A percentile compares a stretch with the other conserved stretches of the same genome.
phyloP scores from a whole-genome alignment of 2,888 invertebrate genomes.

The Blastobasis adustella region DNA sequence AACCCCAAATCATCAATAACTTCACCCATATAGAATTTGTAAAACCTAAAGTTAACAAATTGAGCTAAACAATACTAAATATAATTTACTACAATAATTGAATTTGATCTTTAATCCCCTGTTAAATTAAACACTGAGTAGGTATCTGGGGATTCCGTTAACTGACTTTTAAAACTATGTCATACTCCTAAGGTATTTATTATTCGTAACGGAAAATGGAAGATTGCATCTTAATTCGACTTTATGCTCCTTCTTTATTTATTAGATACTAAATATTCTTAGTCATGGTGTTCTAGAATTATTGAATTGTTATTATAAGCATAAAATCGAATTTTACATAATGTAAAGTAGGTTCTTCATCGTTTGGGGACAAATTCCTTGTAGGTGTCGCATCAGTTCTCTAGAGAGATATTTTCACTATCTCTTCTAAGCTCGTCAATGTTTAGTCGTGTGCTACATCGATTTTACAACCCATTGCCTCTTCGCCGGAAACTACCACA shows the following conservation, averaged over 20 bases:
- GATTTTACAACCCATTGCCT: too few relatives aligned
- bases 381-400: too few relatives aligned
- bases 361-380: conserved; percentile 36
- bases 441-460: too few relatives aligned
- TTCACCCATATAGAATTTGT: conserved; percentile 45
- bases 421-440: too few relatives aligned
- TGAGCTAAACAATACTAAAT: conserved; percentile 48
- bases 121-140: conserved; percentile 2
- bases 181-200: conserved; percentile 2
- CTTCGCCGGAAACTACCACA: too few relatives aligned
- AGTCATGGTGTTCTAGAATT: conserved; percentile 38
- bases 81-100: conserved; percentile 2
- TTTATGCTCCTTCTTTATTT: conserved; percentile 34
- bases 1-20: conserved; percentile 47
- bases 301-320: conserved; percentile 23
- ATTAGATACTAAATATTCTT: conserved; percentile 18
- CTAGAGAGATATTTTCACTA: too few relatives aligned
- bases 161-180: conserved; percentile 3
- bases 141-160: not conserved
- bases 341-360: conserved; percentile 20
- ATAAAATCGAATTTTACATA: conserved; percentile 39
- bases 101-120: conserved; percentile 9
- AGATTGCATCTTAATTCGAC: conserved; percentile 34
- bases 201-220: conserved; percentile 4
- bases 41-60: conserved; percentile 58